Evolutionary conservation across 2,888 invertebrate genomes (phyloP).

Genomic region (Metellina segmentata): DNA sequence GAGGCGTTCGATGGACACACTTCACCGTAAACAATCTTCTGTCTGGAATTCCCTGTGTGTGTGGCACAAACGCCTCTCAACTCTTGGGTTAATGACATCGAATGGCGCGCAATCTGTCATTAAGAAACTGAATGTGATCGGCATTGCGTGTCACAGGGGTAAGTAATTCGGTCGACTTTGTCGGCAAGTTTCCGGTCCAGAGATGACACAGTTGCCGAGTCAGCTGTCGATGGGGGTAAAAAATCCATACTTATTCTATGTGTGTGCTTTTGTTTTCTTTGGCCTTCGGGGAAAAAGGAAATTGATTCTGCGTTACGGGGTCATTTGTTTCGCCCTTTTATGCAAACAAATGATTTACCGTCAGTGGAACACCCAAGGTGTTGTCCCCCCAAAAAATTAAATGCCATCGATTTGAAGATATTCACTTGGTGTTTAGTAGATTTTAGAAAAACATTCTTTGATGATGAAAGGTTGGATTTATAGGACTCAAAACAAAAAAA

Average conservation of each 20-base stretch:
- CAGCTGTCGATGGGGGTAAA: background rate
- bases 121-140: background rate
- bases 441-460: too few relatives aligned
- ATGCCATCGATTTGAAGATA: too few relatives aligned
- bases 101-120: background rate
- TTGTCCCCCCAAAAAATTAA: too few relatives aligned
- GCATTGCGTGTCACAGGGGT: background rate
- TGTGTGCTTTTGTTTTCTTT: background rate
- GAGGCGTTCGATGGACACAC: background rate
- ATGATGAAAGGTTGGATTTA: too few relatives aligned
- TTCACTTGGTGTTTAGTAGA: too few relatives aligned
- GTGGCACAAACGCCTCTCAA: background rate
- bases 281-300: background rate
- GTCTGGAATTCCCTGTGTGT: background rate
- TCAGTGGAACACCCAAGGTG: too few relatives aligned
- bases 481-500: too few relatives aligned
- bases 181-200: conserved; percentile 5
- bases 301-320: background rate
- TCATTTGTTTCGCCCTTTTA: background rate
- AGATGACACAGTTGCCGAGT: background rate
- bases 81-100: conserved; percentile 4
- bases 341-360: too few relatives aligned
- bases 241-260: background rate
- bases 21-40: background rate
- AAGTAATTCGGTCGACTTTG: background rate